phyloP scores from a whole-genome alignment of 2,888 invertebrate species.

The Capitulum mitella region DNA sequence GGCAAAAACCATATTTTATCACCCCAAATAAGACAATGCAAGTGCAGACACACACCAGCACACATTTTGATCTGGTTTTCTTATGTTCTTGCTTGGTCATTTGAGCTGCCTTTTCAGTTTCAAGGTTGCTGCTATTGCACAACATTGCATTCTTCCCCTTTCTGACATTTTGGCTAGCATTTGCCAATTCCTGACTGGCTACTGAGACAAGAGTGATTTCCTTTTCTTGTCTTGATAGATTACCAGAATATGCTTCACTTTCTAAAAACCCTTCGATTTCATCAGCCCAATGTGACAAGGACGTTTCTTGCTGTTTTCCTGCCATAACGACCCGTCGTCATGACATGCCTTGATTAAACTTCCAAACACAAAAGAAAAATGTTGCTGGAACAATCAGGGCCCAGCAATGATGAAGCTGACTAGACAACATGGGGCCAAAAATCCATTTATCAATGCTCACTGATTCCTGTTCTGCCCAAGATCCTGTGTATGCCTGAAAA shows the following conservation, averaged over 20 bases:
- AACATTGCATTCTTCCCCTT: neutral
- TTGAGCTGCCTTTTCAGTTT: too few species aligned
- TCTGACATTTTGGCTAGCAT: neutral
- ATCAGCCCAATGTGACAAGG: neutral
- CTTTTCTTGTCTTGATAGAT: neutral
- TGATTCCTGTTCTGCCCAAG: too few species aligned
- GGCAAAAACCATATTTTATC: neutral
- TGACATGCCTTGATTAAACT: too few species aligned
- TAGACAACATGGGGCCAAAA: too few species aligned
- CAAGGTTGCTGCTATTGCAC: too few species aligned
- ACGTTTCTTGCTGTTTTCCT: neutral
- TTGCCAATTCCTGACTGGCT: neutral
- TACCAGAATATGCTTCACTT: neutral
- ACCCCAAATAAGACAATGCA: neutral
- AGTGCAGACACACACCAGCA: neutral
- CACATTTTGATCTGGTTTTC: neutral
- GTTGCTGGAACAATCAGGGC: too few species aligned
- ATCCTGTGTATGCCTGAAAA: too few species aligned
- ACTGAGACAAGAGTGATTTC: neutral
- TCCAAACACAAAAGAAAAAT: too few species aligned
- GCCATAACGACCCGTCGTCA: too few species aligned
- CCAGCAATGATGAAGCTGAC: too few species aligned
- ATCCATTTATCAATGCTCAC: too few species aligned
- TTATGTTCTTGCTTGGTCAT: neutral
- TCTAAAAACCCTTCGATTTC: neutral